Evolutionary conservation across 2,113 vertebrate genomes (phyloP).

Genomic region (Zeus faber): DNA sequence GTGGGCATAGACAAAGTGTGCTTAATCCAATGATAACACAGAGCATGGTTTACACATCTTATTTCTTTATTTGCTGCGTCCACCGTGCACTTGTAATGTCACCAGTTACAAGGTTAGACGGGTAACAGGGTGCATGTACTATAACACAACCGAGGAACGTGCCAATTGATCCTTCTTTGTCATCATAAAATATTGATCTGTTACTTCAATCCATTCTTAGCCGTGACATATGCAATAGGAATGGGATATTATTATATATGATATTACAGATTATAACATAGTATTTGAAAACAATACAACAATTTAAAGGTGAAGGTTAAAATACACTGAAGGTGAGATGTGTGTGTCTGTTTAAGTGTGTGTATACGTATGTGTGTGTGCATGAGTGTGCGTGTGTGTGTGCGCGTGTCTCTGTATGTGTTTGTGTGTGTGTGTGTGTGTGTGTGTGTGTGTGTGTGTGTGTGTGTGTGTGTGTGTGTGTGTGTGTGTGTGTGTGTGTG

Average conservation of each 20-base stretch:
- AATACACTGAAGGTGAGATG: constrained; percentile 4
- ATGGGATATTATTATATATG: constrained; percentile 1
- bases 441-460: constrained; percentile 12
- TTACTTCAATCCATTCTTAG: constrained; percentile 21
- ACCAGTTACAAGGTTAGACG: constrained; percentile 57
- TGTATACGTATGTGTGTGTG: too few species aligned
- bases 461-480: constrained; percentile 12
- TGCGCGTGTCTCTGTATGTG: too few species aligned
- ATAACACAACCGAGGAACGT: constrained; percentile 11
- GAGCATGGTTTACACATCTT: constrained; percentile 63
- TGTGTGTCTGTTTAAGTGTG: constrained; percentile 18
- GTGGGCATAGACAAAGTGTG: constrained; percentile 62
- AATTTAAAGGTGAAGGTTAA: constrained; percentile 1
- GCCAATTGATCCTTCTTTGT: constrained; percentile 39
- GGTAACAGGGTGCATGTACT: constrained; percentile 45
- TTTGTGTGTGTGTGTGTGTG: too few species aligned
- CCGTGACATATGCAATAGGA: constrained; percentile 6
- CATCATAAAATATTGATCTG: constrained; percentile 58
- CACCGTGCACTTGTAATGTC: constrained; percentile 57
- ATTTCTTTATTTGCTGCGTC: constrained; percentile 61
- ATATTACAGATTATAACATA: neutral
- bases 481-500: neutral
- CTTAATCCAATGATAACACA: constrained; percentile 71
- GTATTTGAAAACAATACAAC: constrained; percentile 2
- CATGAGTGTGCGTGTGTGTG: too few species aligned